phyloP scores from a whole-genome alignment of 64 coral and sea anemone species.

The Pachyseris speciosa region DNA sequence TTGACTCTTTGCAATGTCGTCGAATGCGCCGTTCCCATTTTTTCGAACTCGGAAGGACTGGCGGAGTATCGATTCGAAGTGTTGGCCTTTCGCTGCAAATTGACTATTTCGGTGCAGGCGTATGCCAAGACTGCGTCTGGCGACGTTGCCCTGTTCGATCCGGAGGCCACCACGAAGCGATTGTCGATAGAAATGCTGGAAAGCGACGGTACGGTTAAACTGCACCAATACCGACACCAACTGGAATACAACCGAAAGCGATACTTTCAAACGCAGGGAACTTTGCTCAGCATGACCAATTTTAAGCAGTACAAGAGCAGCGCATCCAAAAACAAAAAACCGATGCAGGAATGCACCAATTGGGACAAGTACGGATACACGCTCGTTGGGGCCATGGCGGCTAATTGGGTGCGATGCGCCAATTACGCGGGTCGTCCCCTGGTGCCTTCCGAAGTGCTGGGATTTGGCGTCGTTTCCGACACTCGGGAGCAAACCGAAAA shows the following conservation, averaged over 20 bases:
- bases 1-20: not conserved
- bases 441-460: not conserved
- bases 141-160: not conserved
- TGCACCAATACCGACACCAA: not conserved
- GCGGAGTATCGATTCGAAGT: not conserved
- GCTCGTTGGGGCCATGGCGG: not conserved
- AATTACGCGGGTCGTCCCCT: not conserved
- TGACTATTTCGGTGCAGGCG: not conserved
- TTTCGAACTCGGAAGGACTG: not conserved
- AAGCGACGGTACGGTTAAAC: not conserved
- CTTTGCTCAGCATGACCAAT: not conserved
- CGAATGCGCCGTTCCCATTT: not conserved
- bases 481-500: not conserved
- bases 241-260: not conserved
- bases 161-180: not conserved
- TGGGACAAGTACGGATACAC: not conserved
- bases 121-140: not conserved
- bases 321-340: not conserved
- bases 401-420: not conserved
- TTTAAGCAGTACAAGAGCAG: not conserved
- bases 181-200: not conserved
- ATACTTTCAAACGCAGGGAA: not conserved
- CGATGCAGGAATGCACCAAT: not conserved
- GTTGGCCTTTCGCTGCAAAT: not conserved
- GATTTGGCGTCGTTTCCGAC: not conserved